Conservation (phyloP, 2,113 vertebrate species). For the Myrmecobius fasciatus region DNA sequence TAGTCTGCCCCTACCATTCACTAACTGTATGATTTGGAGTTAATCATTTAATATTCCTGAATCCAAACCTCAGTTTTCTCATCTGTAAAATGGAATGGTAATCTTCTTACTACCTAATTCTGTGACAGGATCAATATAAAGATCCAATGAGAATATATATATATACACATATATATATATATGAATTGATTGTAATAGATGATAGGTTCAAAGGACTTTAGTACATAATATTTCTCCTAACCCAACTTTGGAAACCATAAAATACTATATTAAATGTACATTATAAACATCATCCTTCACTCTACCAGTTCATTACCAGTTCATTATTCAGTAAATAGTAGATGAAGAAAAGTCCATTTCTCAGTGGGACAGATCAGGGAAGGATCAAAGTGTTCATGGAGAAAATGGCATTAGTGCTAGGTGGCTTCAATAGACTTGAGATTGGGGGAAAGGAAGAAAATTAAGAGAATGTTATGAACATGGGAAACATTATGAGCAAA, state of each 20-base stretch:
- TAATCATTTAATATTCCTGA: neutral
- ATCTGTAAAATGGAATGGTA: neutral
- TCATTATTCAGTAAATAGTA: neutral
- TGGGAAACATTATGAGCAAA: neutral
- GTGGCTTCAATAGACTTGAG: neutral
- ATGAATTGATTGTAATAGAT: neutral
- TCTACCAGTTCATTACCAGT: neutral
- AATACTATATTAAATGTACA: neutral
- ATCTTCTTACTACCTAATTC: neutral
- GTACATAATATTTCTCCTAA: neutral
- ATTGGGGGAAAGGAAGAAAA: neutral
- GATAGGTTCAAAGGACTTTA: neutral
- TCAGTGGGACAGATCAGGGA: neutral
- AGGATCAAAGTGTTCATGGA: neutral
- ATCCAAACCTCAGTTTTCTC: neutral
- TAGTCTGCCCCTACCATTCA: neutral
- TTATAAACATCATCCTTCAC: neutral
- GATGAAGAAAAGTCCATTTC: neutral
- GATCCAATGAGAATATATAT: neutral
- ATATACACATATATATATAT: neutral
- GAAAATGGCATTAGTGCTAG: neutral
- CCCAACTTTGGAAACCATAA: neutral
- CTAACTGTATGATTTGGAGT: neutral
- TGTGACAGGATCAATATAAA: neutral
- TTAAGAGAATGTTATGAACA: neutral